A percentile compares a stretch with the other conserved stretches of the same genome.
phyloP scores from a whole-genome alignment of 2,797 vertebrate species.

The Pteronotus mesoamericanus region DNA sequence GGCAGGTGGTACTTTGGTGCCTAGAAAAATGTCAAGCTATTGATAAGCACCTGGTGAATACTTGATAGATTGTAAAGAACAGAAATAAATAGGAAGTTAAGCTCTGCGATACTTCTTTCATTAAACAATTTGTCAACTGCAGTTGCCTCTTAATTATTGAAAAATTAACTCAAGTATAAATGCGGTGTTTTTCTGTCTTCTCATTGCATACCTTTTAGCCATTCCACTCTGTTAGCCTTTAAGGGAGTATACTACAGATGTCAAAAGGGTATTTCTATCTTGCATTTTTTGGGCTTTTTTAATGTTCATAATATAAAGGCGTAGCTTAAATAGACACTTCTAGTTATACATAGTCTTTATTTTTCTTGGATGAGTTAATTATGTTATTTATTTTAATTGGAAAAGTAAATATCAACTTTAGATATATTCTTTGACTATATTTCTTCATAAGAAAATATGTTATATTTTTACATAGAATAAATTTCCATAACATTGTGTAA shows the following conservation, averaged over 20 bases:
- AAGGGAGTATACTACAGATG: background rate
- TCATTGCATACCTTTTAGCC: background rate
- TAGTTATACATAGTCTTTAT: background rate
- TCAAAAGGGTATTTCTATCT: background rate
- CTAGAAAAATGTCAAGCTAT: background rate
- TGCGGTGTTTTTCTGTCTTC: background rate
- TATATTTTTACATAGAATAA: background rate
- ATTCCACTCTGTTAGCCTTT: background rate
- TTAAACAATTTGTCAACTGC: background rate
- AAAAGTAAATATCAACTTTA: conserved; percentile 8
- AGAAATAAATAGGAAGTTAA: background rate
- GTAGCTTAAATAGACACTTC: background rate
- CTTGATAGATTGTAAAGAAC: background rate
- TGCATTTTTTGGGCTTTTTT: background rate
- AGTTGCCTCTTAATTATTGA: background rate
- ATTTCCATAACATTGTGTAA: conserved; percentile 37
- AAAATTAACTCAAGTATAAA: background rate
- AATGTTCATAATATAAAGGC: background rate
- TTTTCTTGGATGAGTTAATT: background rate
- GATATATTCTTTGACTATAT: background rate
- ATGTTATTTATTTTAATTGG: background rate
- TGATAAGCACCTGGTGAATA: background rate
- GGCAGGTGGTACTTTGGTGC: background rate
- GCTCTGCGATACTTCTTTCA: background rate
- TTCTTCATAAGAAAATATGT: conserved; percentile 12